phyloP scores from a whole-genome alignment of 2,113 vertebrate species.

The Myodes glareolus region DNA sequence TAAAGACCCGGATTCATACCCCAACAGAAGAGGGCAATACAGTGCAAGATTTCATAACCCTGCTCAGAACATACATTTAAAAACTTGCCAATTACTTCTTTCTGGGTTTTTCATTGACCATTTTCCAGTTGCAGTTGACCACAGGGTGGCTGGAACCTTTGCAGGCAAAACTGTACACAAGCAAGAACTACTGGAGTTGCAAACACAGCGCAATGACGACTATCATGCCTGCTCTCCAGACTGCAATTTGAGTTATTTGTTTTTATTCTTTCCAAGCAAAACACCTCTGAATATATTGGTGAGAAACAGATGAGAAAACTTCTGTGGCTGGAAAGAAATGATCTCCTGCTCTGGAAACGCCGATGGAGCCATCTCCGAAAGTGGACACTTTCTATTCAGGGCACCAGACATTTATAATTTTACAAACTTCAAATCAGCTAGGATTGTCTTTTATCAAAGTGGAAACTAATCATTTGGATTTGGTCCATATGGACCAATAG shows the following conservation, averaged over 20 bases:
- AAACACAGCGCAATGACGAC: neutral
- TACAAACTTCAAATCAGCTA: conserved; percentile 18
- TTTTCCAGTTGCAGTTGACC: neutral
- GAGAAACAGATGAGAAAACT: conserved; percentile 47
- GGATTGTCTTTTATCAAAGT: conserved; percentile 61
- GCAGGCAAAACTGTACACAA: neutral
- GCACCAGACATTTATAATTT: neutral
- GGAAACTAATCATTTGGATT: conserved; percentile 73
- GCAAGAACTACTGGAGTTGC: neutral
- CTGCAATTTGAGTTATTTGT: conserved; percentile 19
- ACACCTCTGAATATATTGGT: conserved; percentile 16
- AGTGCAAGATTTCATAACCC: neutral
- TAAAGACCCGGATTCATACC: neutral
- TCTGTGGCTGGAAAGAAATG: conserved; percentile 38
- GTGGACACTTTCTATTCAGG: neutral
- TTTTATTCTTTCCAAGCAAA: conserved; percentile 15
- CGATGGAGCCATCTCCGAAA: neutral
- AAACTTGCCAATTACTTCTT: neutral
- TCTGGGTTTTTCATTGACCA: neutral
- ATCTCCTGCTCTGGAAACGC: conserved; percentile 12
- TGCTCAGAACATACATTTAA: neutral
- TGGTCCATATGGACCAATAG: conserved; percentile 25
- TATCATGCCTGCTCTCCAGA: neutral
- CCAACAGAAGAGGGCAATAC: neutral
- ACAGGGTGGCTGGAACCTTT: neutral